Evolutionary conservation across 1,140 invertebrate genomes (phyloP), one percentile per base, ranked within the genome.

Genomic region (Orchestia grillus): DNA sequence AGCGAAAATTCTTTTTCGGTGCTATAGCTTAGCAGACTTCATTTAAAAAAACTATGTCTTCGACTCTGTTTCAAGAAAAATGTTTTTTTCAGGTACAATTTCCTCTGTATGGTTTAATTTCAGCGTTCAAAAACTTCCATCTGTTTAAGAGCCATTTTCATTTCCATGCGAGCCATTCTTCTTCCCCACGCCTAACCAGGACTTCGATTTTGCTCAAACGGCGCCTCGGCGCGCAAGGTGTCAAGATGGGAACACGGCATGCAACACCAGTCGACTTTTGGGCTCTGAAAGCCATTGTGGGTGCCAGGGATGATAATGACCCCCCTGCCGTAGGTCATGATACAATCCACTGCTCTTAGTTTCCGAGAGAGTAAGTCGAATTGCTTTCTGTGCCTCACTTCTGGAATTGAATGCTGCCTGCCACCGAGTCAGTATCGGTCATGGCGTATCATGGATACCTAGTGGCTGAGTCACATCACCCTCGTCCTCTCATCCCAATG

Each of bases 281-380:
- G 42, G 0, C 88, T 44, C 4, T 90, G 88, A 42, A 44, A 90
- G 41, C 88, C 88, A 90, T 90, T 90, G 88, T 90, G 88, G 41
- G 88, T 44, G 88, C 88, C 43, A 42, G 8, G 43, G 88, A 90
- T 42, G 42, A 90, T 41, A 90, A 90, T 90, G 88, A 90, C 88
- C 42, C 41, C 41, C 43, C 43, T 90, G 23, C 88, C 36, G n/a
- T 43, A 41, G 43, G n/a, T 42, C 42, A 90, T 90, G 88, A 90
- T 90, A 42, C 36, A 90, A 90, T 90, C 88, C 88, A 90, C 41
- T 90, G 88, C 88, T 90, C 42, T 90, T 90, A 4, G 36, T 90
- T 42, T 43, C 15, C 88, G 41, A 42, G 88, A 8, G 41, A 19
- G 43, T 42, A 23, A 4, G 43, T 90, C 28, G 36, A 90, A 90